These are phyloP conservation scores for Mesorhabditis spiculigera DNA, from an alignment of 2,888 invertebrate species.

Conservation along the genomic window DNA sequence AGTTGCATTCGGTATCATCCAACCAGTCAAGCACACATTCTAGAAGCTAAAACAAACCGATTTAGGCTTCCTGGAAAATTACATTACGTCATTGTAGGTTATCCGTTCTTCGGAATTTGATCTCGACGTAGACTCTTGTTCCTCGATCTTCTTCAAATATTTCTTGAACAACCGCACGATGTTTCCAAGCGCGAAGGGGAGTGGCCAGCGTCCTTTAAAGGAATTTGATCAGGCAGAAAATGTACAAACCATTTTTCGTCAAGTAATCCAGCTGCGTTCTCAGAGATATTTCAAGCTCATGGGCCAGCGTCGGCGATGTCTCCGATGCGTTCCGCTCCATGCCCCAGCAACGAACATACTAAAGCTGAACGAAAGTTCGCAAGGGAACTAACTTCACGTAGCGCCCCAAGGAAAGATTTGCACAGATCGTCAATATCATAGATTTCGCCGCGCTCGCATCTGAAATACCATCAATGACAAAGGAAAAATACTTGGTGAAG, in stretches of 20 bases:
- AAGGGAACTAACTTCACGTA: slow-evolving; percentile 20
- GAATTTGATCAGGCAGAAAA: background rate
- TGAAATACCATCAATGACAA: background rate
- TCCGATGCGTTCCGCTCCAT: slow-evolving; percentile 10
- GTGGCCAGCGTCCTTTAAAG: slow-evolving; percentile 28
- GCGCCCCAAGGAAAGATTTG: slow-evolving; percentile 34
- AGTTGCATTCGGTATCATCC: too few species aligned
- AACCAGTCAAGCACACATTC: too few species aligned
- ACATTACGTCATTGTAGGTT: too few species aligned
- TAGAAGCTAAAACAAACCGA: too few species aligned
- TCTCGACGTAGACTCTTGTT: too few species aligned
- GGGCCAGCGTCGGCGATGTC: slow-evolving; percentile 15
- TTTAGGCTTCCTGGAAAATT: too few species aligned
- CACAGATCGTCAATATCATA: slow-evolving; percentile 39
- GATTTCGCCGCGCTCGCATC: slow-evolving; percentile 30
- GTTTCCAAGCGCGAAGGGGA: slow-evolving; percentile 52
- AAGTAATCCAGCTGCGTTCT: slow-evolving; percentile 39
- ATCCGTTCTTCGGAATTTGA: too few species aligned
- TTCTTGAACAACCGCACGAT: slow-evolving; percentile 44
- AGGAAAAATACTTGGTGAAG: slow-evolving; percentile 10
- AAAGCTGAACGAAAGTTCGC: slow-evolving; percentile 8
- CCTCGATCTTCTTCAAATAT: slow-evolving; percentile 24
- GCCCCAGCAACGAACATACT: slow-evolving; percentile 25
- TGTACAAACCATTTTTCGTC: slow-evolving; percentile 28
- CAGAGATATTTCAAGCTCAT: slow-evolving; percentile 31